A percentile compares a stretch with the other conserved stretches of the same genome.
These are phyloP conservation scores for Sebastiscus albofasciatus DNA, from an alignment of 2,797 vertebrate genomes.

Conservation along the genomic window DNA sequence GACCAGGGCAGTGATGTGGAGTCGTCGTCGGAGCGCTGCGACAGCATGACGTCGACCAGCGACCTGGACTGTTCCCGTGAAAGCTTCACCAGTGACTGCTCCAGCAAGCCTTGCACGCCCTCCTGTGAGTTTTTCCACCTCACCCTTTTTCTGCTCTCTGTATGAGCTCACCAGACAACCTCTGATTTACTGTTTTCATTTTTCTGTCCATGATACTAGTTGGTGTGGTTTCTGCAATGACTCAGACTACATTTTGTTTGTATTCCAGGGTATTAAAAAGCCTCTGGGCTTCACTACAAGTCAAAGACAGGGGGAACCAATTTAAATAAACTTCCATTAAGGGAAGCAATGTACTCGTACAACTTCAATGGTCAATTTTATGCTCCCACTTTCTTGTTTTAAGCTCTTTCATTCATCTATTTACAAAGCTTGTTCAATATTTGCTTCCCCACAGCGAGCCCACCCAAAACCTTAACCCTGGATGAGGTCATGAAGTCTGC, in stretches of 20 bases:
- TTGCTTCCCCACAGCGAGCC: conserved; percentile 84
- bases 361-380: not conserved
- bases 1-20: conserved; percentile 89
- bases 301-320: not conserved
- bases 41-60: conserved; percentile 87
- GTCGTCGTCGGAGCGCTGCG: conserved; percentile 84
- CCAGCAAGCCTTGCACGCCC: conserved; percentile 92
- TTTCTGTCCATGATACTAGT: not conserved
- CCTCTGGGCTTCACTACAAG: not conserved
- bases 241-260: not conserved
- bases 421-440: not conserved
- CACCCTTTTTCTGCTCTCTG: not conserved
- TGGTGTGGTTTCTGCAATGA: not conserved
- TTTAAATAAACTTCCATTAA: not conserved
- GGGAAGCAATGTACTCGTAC: not conserved
- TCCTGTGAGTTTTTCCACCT: conserved; percentile 83
- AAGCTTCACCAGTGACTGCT: conserved; percentile 91
- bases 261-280: not conserved
- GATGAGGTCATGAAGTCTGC: conserved; percentile 91
- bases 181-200: not conserved
- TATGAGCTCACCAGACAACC: not conserved
- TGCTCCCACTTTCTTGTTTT: no score
- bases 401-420: not conserved
- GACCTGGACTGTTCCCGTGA: conserved; percentile 89
- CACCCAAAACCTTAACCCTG: conserved; percentile 87